Conservation (phyloP, 64 coral and sea anemone genomes). For the Pachyseris speciosa region DNA sequence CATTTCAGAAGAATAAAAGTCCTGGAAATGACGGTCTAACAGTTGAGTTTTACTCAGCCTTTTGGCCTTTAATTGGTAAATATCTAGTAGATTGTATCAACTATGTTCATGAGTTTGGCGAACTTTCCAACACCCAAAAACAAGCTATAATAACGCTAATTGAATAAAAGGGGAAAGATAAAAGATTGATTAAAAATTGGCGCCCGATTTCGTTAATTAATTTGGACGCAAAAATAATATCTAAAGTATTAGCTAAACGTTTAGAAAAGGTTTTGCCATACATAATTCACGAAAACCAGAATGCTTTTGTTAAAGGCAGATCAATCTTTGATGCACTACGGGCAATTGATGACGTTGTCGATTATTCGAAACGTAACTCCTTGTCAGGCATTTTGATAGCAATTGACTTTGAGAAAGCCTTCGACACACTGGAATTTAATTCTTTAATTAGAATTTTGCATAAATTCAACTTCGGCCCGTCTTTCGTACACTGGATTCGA, state of each 20-base stretch:
- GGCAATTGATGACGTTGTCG: not conserved
- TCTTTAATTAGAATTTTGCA: too few species aligned
- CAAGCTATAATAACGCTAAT: not conserved
- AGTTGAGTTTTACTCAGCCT: constrained; percentile 44
- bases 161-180: not conserved
- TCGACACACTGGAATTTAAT: not conserved
- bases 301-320: not conserved
- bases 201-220: constrained; percentile 8
- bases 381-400: not conserved
- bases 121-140: constrained; percentile 36
- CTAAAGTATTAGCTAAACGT: not conserved
- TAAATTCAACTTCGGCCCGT: not conserved
- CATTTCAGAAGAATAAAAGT: not conserved
- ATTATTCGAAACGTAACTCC: not conserved
- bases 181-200: not conserved
- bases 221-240: constrained; percentile 2
- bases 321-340: not conserved
- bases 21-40: constrained; percentile 43
- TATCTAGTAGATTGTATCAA: constrained; percentile 27
- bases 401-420: constrained; percentile 50
- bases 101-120: not conserved
- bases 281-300: not conserved
- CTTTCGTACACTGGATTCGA: not conserved
- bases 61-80: constrained; percentile 29
- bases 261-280: not conserved